phyloP scores from a whole-genome alignment of 2,797 vertebrate genomes.

The Acipenser transmontanus region DNA sequence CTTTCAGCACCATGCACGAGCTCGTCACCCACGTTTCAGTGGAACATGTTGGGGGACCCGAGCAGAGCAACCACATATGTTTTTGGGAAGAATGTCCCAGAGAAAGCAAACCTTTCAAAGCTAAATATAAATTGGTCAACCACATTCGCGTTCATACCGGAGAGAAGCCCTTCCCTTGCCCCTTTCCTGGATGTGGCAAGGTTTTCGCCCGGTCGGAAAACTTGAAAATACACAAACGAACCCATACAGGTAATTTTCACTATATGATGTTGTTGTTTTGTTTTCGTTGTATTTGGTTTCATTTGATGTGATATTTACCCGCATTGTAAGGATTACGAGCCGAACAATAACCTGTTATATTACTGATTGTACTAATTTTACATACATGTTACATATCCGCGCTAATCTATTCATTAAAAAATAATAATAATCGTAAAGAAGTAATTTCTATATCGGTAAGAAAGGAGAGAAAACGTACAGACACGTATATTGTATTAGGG shows the following conservation, averaged over 20 bases:
- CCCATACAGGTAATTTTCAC: constrained; percentile 88
- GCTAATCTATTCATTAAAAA: no score
- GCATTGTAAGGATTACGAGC: no score
- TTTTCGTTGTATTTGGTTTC: not conserved
- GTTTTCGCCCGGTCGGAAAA: constrained; percentile 97
- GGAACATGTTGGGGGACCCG: constrained; percentile 94
- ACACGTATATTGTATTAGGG: no score
- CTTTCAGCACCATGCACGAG: constrained; percentile 99
- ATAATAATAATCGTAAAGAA: no score
- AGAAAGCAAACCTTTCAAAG: constrained; percentile 97
- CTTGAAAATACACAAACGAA: constrained; percentile 97
- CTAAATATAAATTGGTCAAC: constrained; percentile 98
- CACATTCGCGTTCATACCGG: constrained; percentile 97
- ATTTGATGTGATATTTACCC: not conserved
- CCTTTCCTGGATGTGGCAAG: constrained; percentile 95
- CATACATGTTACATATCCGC: no score
- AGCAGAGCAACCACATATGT: constrained; percentile 96
- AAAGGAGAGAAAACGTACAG: no score
- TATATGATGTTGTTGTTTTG: not conserved
- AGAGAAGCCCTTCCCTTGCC: constrained; percentile 94
- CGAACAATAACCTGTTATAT: no score
- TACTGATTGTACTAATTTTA: no score
- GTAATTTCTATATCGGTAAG: no score
- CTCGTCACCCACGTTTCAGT: constrained; percentile 96
- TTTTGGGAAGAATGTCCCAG: constrained; percentile 96